phyloP scores from a whole-genome alignment of 2,113 vertebrate species.

The Engraulis encrasicolus region DNA sequence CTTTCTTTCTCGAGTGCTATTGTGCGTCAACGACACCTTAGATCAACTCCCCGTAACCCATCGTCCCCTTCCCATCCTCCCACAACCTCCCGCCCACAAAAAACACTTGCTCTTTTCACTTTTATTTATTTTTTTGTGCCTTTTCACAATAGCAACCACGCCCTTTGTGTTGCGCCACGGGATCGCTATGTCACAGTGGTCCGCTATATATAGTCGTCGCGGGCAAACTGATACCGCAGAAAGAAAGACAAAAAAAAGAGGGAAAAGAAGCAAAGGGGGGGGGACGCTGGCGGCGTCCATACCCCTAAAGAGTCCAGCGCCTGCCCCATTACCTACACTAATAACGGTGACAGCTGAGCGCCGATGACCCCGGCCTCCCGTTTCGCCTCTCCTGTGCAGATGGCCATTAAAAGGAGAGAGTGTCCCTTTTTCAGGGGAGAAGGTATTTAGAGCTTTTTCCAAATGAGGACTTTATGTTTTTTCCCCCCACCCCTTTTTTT shows the following conservation, averaged over 20 bases:
- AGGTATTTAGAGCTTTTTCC: slow-evolving; percentile 80
- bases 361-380: slow-evolving; percentile 94
- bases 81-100: no score
- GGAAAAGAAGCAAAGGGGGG: slow-evolving; percentile 39
- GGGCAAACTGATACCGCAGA: slow-evolving; percentile 87
- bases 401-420: slow-evolving; percentile 98
- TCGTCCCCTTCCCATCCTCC: no score
- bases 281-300: slow-evolving; percentile 50
- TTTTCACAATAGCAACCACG: background rate
- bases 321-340: slow-evolving; percentile 99
- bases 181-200: slow-evolving; percentile 83
- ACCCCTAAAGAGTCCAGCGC: slow-evolving; percentile 87
- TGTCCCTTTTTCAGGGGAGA: slow-evolving; percentile 88
- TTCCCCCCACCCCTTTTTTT: slow-evolving; percentile 61
- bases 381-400: slow-evolving; percentile 98
- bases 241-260: slow-evolving; percentile 79
- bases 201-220: slow-evolving; percentile 98
- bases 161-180: background rate
- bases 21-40: background rate
- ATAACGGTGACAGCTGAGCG: slow-evolving; percentile 98
- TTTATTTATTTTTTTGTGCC: background rate
- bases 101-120: no score
- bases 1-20: background rate
- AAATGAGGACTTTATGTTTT: slow-evolving; percentile 69
- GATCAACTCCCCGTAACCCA: background rate